A percentile compares a stretch with the other conserved stretches of the same genome.
These are phyloP conservation scores for Gerris lacustris DNA, from an alignment of 2,888 invertebrate genomes.

Conservation along the genomic window DNA sequence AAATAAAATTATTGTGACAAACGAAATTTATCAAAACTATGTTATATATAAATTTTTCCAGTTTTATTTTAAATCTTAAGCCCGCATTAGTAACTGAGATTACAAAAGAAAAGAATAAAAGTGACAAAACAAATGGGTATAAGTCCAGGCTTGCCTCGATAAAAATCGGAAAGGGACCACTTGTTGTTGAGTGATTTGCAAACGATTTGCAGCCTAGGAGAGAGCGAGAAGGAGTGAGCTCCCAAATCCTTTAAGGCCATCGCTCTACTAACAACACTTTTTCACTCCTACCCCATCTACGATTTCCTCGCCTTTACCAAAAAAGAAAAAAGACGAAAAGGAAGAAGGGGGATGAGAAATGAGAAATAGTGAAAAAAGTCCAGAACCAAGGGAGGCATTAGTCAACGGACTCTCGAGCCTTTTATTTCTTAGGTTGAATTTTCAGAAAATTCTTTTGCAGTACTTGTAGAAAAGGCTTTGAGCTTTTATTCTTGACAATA, in stretches of 20 bases:
- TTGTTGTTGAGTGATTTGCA: slow-evolving; percentile 3
- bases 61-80: too few relatives aligned
- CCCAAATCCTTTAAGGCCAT: not conserved
- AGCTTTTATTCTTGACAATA: too few relatives aligned
- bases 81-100: too few relatives aligned
- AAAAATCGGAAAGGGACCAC: not conserved
- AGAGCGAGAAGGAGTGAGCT: not conserved
- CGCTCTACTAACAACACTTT: slow-evolving; percentile 1
- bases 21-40: too few relatives aligned
- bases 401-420: not conserved
- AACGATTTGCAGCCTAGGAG: not conserved
- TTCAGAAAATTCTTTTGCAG: too few relatives aligned
- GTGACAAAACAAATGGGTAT: too few relatives aligned
- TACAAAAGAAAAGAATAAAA: too few relatives aligned
- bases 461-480: too few relatives aligned
- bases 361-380: not conserved
- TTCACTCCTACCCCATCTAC: not conserved
- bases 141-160: not conserved
- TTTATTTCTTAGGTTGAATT: too few relatives aligned
- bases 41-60: too few relatives aligned
- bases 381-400: not conserved
- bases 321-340: not conserved
- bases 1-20: too few relatives aligned
- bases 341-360: not conserved
- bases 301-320: not conserved